phyloP scores from a whole-genome alignment of 1,140 invertebrate species.

The Parasteatoda tepidariorum region DNA sequence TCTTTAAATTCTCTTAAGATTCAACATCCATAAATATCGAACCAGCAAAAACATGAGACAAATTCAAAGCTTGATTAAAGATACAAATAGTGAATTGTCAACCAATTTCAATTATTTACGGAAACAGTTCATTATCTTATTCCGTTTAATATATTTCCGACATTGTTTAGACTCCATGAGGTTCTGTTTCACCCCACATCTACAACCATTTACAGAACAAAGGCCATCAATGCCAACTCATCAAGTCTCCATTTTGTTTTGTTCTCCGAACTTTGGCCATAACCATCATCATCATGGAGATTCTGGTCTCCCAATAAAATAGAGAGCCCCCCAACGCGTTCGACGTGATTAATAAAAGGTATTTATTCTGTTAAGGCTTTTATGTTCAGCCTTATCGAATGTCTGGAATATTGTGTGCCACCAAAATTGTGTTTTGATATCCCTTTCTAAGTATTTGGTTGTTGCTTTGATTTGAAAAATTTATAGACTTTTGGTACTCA shows the following conservation, averaged over 20 bases:
- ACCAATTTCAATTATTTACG: no score
- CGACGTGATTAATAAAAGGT: constrained; percentile 18
- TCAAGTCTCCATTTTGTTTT: neutral
- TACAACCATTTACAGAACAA: neutral
- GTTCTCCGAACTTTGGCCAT: constrained; percentile 6
- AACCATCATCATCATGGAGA: constrained; percentile 6
- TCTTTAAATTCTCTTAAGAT: no score
- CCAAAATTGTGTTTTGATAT: no score
- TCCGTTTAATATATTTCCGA: no score
- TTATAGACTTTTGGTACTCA: neutral
- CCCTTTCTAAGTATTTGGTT: no score
- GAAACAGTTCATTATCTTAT: no score
- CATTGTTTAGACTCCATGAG: no score
- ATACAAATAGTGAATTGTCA: no score
- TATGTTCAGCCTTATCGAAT: neutral
- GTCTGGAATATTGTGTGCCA: neutral
- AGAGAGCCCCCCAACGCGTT: neutral
- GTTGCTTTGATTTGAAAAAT: no score
- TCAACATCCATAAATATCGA: no score
- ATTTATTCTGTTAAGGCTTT: neutral
- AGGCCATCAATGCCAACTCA: constrained; percentile 8
- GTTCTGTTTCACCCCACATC: neutral
- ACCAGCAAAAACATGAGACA: no score
- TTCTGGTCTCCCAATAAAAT: constrained; percentile 4
- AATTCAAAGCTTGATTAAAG: no score